Evolutionary conservation across 2,113 vertebrate genomes (phyloP).

Genomic region (Rynchops niger): DNA sequence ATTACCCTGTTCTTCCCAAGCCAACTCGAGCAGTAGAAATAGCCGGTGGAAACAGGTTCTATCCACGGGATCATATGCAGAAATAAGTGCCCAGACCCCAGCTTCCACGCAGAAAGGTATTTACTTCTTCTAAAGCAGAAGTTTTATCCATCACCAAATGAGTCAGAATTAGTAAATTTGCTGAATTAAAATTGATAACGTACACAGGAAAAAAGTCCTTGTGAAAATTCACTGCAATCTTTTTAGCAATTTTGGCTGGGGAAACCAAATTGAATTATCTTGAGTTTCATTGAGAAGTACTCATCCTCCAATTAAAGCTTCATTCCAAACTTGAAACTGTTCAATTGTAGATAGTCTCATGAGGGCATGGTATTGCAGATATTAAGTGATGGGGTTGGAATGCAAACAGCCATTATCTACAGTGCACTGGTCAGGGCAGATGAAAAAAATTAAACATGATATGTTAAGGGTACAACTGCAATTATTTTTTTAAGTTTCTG

Average conservation of each 20-base stretch:
- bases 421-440: background rate
- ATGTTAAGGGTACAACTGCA: background rate
- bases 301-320: background rate
- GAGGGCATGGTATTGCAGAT: background rate
- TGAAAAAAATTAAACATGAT: background rate
- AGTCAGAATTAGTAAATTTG: background rate
- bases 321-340: background rate
- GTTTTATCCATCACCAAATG: background rate
- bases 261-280: background rate
- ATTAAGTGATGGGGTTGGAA: background rate
- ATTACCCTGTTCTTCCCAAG: background rate
- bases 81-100: background rate
- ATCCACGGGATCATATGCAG: too few relatives aligned
- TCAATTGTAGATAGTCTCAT: background rate
- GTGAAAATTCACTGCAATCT: background rate
- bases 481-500: background rate
- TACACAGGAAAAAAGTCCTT: background rate
- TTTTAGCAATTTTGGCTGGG: background rate
- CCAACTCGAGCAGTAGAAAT: background rate
- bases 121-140: background rate
- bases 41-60: background rate
- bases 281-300: background rate
- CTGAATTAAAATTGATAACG: background rate
- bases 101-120: background rate
- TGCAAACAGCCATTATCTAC: background rate